These are phyloP conservation scores for Melanostoma mellinum DNA, from an alignment of 2,888 invertebrate genomes.

Conservation along the genomic window DNA sequence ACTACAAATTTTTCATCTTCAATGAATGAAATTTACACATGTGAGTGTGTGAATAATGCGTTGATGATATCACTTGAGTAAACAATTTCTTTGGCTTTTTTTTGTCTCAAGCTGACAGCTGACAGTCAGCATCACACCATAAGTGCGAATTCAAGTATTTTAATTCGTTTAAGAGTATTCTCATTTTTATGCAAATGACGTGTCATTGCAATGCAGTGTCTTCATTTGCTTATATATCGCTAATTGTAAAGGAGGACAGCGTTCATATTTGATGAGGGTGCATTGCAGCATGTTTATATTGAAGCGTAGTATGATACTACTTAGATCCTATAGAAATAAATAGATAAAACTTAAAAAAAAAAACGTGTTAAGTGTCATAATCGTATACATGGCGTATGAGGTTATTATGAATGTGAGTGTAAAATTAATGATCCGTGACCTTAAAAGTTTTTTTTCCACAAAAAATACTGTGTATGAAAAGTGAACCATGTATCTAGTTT, in stretches of 20 bases:
- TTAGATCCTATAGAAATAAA: slow-evolving; percentile 3
- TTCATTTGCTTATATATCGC: slow-evolving; percentile 18
- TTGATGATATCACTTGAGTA: slow-evolving; percentile 28
- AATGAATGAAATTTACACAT: neutral
- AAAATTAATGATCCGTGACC: slow-evolving; percentile 53
- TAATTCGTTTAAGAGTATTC: slow-evolving; percentile 11
- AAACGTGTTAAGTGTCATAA: slow-evolving; percentile 41
- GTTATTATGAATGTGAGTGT: neutral
- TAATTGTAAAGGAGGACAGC: slow-evolving; percentile 57
- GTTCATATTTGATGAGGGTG: slow-evolving; percentile 10
- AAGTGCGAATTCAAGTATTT: slow-evolving; percentile 35
- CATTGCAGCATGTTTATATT: neutral
- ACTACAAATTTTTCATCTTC: neutral
- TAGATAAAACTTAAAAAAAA: neutral
- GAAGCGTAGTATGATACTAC: slow-evolving; percentile 25
- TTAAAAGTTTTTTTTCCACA: slow-evolving; percentile 31
- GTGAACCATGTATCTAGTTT: no score
- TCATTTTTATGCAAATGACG: slow-evolving; percentile 36
- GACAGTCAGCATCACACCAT: slow-evolving; percentile 50
- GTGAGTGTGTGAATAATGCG: neutral
- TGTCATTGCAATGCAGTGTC: neutral
- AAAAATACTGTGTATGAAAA: neutral
- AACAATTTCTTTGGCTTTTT: slow-evolving; percentile 7
- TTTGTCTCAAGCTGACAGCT: slow-evolving; percentile 28
- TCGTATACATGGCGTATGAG: neutral